Base-by-base conservation (phyloP, 1,140 invertebrate species). In the Pygmarrhopalites habei region DNA sequence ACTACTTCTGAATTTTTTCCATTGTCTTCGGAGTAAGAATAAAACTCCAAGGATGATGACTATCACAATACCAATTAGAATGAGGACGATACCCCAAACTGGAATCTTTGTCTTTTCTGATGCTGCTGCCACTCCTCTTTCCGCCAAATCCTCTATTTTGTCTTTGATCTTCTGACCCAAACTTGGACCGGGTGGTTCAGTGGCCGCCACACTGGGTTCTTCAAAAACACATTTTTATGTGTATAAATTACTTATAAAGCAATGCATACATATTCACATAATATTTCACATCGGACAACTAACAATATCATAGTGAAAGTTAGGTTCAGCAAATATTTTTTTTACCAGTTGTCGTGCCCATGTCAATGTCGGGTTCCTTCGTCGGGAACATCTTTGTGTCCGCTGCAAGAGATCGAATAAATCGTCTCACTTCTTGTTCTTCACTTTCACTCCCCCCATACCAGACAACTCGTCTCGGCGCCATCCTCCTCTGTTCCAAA, bases 31-130 rank as follows among this genome's bases (percentile, higher is more conserved):
- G 25, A 67, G 55, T 28, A 46, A 60, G 52, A 63, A 58, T 19
- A 35, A 67, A 60, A 60, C 1, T 32, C 61, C 26, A 17, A 56
- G n/a, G 29, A 55, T 25, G 23, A 58, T 12, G 43, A 67, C 15
- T 25, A 67, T 59, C 35, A 67, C 28, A 43, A 67, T 64, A n/a
- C 66, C 66, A 39, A 67, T 64, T 21, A 67, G 43, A 26, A 67
- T 67, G n/a, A 67, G 35, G 26, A 67, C 53, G 30, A 67, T 58
- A 10, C 66, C 66, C 66, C 66, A 67, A 29, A 67, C 59, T 23
- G 66, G 66, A 32, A 67, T 59, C 26, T 67, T 46, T 15, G 66
- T 67, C 58, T 67, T 67, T 19, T 63, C 66, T 12, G 66, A 57
- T n/a, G 66, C 58, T n/a, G 60, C 21, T 26, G 63, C 56, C 1